Base-by-base conservation (phyloP, 2,797 vertebrate genomes). In the Dermochelys coriacea region DNA sequence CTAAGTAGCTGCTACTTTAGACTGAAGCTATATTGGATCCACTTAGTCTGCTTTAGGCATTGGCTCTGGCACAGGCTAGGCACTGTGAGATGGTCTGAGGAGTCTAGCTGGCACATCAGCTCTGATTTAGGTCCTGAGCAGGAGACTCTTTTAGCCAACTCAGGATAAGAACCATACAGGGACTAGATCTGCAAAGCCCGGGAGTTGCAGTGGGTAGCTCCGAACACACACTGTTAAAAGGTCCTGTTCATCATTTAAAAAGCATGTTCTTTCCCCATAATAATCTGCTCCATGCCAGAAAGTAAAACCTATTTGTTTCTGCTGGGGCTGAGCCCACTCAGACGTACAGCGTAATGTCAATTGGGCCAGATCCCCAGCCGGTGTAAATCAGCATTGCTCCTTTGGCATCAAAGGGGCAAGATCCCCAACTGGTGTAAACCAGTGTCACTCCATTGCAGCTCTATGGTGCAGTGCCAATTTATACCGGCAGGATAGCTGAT, bases 191-290 rank as follows among this genome's bases (percentile, higher is more conserved):
- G 11, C 82, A 51, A 9, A 84, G 86, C 93, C 25, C 81, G 0
- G 85, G 88, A 91, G 68, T 34, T 14, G 87, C 84, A 79, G 91
- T 87, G 50, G 91, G 88, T 47, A 87, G 81, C 85, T 86, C 82
- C 0, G 77, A 94, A 91, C 91, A 59, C 64, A 59, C 10, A 0
- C 95, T 51, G 31, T 6, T 8, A 80, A 2, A 45, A 88, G 94
- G 95, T 96, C 94, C 75, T 83, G 93, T 88, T 96, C 83, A 34
- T 91, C 81, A 91, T 82, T 12, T 79, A 29, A 68, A 47, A 29
- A 95, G 91, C 95, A 87, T 88, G 80, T 31, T 47, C 84, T 87
- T 97, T 96, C 95, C 95, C 95, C 95, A 91, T 94, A 95, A 94
- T 93, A 96, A 95, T 94, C 91, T 85, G 92, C 15, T 86, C 84